Evolutionary conservation across 35 echinoderm and acorn worm species (phyloP).

Genomic region (Acanthaster planci): DNA sequence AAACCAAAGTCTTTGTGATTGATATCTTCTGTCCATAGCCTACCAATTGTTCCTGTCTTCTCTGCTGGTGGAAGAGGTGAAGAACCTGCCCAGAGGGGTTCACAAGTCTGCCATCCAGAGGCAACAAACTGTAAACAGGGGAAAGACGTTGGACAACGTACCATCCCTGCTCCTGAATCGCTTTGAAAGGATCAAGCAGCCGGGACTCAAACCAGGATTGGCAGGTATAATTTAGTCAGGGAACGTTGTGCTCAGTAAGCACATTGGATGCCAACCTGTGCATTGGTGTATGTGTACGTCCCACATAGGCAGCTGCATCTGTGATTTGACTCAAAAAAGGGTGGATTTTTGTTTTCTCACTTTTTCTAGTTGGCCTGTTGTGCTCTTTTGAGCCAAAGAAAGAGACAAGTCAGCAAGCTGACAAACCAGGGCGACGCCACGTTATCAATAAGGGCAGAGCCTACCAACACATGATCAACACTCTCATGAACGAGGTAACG

Average conservation of each 20-base stretch:
- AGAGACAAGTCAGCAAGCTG: slow-evolving; percentile 2
- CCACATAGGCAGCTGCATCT: no score
- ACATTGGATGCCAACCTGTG: no score
- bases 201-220: slow-evolving; percentile 18
- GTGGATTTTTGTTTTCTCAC: background rate
- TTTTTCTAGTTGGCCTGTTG: slow-evolving; percentile 7
- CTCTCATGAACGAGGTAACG: slow-evolving; percentile 30
- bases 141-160: background rate
- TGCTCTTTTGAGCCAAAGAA: slow-evolving; percentile 22
- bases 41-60: slow-evolving; percentile 5
- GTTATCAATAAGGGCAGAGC: slow-evolving; percentile 16
- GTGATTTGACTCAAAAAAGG: no score
- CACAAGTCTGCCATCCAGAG: slow-evolving; percentile 40
- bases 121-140: background rate
- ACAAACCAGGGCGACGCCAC: background rate
- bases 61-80: slow-evolving; percentile 26
- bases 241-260: background rate
- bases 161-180: slow-evolving; percentile 4
- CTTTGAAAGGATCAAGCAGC: slow-evolving; percentile 34
- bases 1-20: background rate
- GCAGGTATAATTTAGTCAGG: slow-evolving; percentile 5
- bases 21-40: background rate
- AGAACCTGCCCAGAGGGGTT: slow-evolving; percentile 29
- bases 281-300: no score
- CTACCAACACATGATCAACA: slow-evolving; percentile 38